Base-by-base conservation (phyloP, 2,797 vertebrate genomes). In the Euphonia xanthogaster region DNA sequence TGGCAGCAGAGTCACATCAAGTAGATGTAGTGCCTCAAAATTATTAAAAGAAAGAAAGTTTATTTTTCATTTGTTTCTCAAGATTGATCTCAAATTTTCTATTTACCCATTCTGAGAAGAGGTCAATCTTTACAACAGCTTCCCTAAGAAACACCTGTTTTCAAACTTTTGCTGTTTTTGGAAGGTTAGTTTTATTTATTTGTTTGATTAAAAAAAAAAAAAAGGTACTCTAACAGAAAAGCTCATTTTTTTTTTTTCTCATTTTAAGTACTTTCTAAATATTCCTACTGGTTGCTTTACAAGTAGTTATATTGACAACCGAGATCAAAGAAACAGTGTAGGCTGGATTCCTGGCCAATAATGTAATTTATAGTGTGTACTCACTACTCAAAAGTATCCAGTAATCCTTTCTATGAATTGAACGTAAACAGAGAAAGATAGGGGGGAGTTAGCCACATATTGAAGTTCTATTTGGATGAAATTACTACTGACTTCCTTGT, bases 401-500 rank as follows among this genome's bases (percentile, higher is more conserved):
- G 14, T 8, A 42, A 37, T 28, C 3, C 1, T 44, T 92, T 74
- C 7, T 37, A 67, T 18, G 14, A 78, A 71, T 31, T 48, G 35
- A 71, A 48, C 7, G 57, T 30, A 33, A 31, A 23, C 3, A 70
- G 16, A 53, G 9, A 35, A 71, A 62, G 4, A 24, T 8, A 25
- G 2, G 1, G 2, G 7, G 4, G 0, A 9, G 8, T 60, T 50
- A 66, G 62, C 8, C 9, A 61, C 10, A 22, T 54, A 28, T 39
- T 9, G 35, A 68, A 8, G 3, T n/a, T 70, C 18, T 44, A 21
- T 17, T 76, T 40, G 14, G 28, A 54, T 6, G 62, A 73, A 82
- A 68, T 37, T 68, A 15, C 16, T 68, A 15, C 6, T 48, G 8
- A 0, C 2, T 71, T 85, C 4, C 2, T 57, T 61, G 2, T 11